Evolutionary conservation across 2,888 invertebrate genomes (phyloP).

Genomic region (Thera obeliscata): DNA sequence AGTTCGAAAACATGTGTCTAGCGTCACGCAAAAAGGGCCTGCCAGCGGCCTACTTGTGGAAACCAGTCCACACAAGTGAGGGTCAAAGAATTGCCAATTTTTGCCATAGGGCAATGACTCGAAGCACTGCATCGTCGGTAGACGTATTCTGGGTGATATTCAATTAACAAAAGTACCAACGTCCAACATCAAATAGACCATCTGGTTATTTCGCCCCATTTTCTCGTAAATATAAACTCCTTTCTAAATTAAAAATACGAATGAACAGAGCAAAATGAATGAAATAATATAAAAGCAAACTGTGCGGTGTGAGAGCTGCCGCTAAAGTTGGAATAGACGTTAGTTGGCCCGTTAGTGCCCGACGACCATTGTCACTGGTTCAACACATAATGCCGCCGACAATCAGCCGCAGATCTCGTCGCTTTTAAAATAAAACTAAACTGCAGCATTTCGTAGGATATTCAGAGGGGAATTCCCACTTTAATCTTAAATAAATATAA

Average conservation of each 20-base stretch:
- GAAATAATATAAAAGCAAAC: conserved; percentile 13
- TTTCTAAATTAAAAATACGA: not conserved
- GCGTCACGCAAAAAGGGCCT: too few species aligned
- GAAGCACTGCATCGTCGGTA: too few species aligned
- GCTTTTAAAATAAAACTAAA: conserved; percentile 12
- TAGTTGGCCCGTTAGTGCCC: conserved; percentile 40
- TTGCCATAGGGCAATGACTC: too few species aligned
- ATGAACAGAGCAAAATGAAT: conserved; percentile 5
- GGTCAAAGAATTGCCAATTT: too few species aligned
- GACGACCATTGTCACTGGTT: conserved; percentile 51
- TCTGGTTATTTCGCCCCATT: too few species aligned
- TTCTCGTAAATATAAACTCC: not conserved
- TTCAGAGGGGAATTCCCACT: not conserved
- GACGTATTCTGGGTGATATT: too few species aligned
- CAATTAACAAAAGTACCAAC: too few species aligned
- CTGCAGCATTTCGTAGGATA: not conserved
- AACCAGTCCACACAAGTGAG: too few species aligned
- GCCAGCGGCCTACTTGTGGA: too few species aligned
- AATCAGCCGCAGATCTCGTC: conserved; percentile 31
- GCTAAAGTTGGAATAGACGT: conserved; percentile 42
- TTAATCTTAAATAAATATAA: not conserved
- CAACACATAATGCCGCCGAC: conserved; percentile 45
- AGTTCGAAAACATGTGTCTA: too few species aligned
- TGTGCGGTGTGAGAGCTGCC: conserved; percentile 32
- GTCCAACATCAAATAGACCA: too few species aligned